Percentiles rank a stretch among this genome's conserved stretches.
Conservation (phyloP, 2,888 invertebrate genomes). For the Rutpela maculata region DNA sequence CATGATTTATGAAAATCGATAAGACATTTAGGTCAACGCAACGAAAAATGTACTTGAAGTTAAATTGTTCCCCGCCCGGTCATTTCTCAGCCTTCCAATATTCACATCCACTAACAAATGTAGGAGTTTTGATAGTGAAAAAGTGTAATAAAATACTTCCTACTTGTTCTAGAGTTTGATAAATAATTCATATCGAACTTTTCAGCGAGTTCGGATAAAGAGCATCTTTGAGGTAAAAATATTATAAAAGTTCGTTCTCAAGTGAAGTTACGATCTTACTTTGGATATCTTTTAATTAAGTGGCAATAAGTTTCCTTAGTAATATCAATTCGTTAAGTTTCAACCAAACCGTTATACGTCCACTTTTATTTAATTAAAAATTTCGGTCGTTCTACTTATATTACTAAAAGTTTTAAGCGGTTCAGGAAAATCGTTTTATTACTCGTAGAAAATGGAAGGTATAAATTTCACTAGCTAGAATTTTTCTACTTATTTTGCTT, state of each 20-base stretch:
- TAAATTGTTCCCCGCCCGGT: neutral
- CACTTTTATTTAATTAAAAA: neutral
- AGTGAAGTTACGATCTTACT: slow-evolving; percentile 3
- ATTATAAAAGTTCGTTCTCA: slow-evolving; percentile 6
- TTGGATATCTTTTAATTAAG: slow-evolving; percentile 21
- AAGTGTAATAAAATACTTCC: slow-evolving; percentile 22
- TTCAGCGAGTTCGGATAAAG: slow-evolving; percentile 1
- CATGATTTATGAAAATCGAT: neutral
- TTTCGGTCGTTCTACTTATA: neutral
- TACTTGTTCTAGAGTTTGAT: slow-evolving; percentile 26
- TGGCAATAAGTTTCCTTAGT: slow-evolving; percentile 20
- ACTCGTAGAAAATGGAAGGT: neutral
- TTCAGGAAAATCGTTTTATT: neutral
- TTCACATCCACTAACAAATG: neutral
- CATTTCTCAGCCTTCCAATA: neutral
- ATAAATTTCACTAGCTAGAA: neutral
- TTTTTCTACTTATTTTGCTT: too few relatives aligned
- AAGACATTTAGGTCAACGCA: neutral
- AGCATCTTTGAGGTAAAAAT: slow-evolving; percentile 16
- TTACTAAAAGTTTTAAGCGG: neutral
- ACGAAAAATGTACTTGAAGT: neutral
- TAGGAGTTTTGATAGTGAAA: slow-evolving; percentile 12
- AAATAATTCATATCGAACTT: slow-evolving; percentile 29
- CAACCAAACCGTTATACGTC: neutral
- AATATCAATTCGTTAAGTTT: slow-evolving; percentile 8